A percentile compares a stretch with the other conserved stretches of the same genome.
Conservation (phyloP, 2,888 invertebrate genomes). For the Sussaba pulchella region DNA sequence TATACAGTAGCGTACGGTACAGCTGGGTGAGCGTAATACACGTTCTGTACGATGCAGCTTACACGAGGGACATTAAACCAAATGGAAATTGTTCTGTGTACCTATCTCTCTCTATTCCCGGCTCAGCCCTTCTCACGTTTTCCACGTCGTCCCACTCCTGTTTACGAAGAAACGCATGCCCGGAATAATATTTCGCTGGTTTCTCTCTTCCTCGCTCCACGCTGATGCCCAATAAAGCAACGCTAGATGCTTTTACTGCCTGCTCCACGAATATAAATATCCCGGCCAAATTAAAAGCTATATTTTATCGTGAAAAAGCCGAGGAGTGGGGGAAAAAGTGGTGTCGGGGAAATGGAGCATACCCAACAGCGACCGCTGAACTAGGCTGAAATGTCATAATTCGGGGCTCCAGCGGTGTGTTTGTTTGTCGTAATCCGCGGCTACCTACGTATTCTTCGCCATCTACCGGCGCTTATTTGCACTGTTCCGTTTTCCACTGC, state of each 20-base stretch:
- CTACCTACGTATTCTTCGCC: conserved; percentile 23
- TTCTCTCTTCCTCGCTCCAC: conserved; percentile 31
- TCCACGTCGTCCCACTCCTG: conserved; percentile 47
- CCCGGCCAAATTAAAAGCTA: conserved; percentile 69
- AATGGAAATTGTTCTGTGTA: conserved; percentile 67
- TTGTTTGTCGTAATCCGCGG: conserved; percentile 14
- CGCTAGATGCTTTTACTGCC: conserved; percentile 65
- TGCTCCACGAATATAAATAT: conserved; percentile 65
- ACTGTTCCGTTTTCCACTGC: neutral
- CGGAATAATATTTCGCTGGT: conserved; percentile 65
- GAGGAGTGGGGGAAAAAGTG: neutral
- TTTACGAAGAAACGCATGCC: conserved; percentile 67
- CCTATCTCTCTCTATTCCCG: conserved; percentile 8
- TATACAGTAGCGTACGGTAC: conserved; percentile 28
- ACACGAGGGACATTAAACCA: conserved; percentile 68
- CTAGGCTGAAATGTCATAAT: conserved; percentile 55
- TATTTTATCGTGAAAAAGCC: conserved; percentile 61
- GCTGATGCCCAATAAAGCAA: conserved; percentile 57
- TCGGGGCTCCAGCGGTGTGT: conserved; percentile 15
- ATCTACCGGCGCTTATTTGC: neutral
- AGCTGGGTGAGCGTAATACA: conserved; percentile 54
- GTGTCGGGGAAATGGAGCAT: neutral
- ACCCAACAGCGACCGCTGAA: conserved; percentile 29
- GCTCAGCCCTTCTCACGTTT: conserved; percentile 35
- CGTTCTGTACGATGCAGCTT: conserved; percentile 65